Evolutionary conservation across 2,888 invertebrate species (phyloP).

Genomic region (Perizoma affinitatum): DNA sequence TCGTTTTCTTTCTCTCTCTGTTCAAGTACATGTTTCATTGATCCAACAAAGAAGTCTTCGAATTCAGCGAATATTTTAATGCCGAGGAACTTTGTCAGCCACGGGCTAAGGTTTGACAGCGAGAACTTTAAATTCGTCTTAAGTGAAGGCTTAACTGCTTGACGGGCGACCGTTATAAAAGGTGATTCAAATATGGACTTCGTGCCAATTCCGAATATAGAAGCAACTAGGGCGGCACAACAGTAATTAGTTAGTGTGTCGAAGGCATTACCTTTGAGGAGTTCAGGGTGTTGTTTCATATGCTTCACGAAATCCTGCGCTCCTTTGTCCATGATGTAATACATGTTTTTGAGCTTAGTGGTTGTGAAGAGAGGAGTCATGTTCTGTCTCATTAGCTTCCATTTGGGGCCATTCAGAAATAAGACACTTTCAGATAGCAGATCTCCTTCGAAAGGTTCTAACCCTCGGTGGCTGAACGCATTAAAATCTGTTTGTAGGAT

Average conservation of each 20-base stretch:
- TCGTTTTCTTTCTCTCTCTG: constrained; percentile 17
- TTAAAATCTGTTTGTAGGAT: constrained; percentile 51
- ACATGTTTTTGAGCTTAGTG: constrained; percentile 64
- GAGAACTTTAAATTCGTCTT: constrained; percentile 41
- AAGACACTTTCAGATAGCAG: constrained; percentile 51
- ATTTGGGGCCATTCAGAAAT: constrained; percentile 53
- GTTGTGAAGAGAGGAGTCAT: constrained; percentile 64
- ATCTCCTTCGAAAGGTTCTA: constrained; percentile 45
- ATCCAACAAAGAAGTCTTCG: constrained; percentile 59
- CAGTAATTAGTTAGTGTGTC: constrained; percentile 48
- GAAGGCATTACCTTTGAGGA: constrained; percentile 30
- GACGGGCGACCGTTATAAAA: too few species aligned
- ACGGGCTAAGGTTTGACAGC: constrained; percentile 34
- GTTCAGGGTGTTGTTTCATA: constrained; percentile 46
- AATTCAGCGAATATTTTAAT: constrained; percentile 51
- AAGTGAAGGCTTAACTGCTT: constrained; percentile 6
- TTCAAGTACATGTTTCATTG: constrained; percentile 54
- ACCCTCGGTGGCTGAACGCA: constrained; percentile 52
- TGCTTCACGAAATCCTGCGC: constrained; percentile 54
- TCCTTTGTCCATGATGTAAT: constrained; percentile 57
- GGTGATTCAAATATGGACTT: constrained; percentile 51
- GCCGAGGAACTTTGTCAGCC: constrained; percentile 41
- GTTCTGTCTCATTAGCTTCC: constrained; percentile 63
- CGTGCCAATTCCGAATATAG: constrained; percentile 36
- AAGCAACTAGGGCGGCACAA: constrained; percentile 47